Evolutionary conservation across 2,888 invertebrate genomes (phyloP), one percentile per base, ranked within the genome.

Genomic region (Cephus runcator): DNA sequence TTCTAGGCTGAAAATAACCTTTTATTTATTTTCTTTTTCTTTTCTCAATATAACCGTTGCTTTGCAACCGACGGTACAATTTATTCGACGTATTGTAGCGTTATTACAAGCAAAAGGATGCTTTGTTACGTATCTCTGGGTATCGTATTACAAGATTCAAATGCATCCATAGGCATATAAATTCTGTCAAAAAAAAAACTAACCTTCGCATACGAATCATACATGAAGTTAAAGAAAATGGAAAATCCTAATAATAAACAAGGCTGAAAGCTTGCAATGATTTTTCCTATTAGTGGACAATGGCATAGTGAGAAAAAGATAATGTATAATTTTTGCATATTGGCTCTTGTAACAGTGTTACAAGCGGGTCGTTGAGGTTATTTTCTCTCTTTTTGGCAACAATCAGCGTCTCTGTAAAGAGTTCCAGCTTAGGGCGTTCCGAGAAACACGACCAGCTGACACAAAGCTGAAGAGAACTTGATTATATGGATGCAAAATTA

Each of bases 251-350:
- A 81, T 79, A 77, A 85, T 86, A 83, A 85, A 81, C 80, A 88
- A 88, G 87, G 87, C 87, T 88, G 87, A 85, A 79, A 80, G 81
- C 86, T 83, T 84, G 82, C 84, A 85, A 84, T 80, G 85, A 85
- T 86, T 88, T 86, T 88, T 88, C 87, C 88, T 89, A 88, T 83
- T 85, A 87, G 85, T 86, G 84, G 87, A 85, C 12, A 81, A 86
- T 79, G 83, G 79, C 74, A 83, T 69, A 75, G 85, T 87, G 80
- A 86, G 83, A 87, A 86, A 81, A 82, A 84, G 84, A 83, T 88
- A 85, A 89, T 88, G 87, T 89, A 89, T 88, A 87, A 87, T 83
- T 75, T 85, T 83, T 85, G 84, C 83, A 84, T 85, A 85, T 83
- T 85, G 82, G 79, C 81, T 84, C 83, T 83, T 84, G 84, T 81